Evolutionary conservation across 2,888 invertebrate species (phyloP).

Genomic region (Drosophila testacea): DNA sequence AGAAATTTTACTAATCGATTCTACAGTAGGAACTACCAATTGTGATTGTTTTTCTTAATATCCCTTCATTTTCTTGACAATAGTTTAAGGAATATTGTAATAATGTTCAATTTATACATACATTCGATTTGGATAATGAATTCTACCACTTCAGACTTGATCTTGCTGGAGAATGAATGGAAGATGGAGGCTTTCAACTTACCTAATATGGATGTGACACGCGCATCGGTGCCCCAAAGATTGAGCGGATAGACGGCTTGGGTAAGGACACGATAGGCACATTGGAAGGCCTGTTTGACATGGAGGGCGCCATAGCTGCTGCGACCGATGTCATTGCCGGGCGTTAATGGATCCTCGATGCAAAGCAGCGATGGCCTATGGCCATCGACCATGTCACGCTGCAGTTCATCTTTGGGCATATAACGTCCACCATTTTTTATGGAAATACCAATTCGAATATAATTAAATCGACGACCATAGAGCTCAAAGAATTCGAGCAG

Average conservation of each 20-base stretch:
- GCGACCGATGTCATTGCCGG: conserved; percentile 98
- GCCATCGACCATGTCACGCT: conserved; percentile 97
- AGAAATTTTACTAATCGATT: too few species aligned
- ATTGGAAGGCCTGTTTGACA: conserved; percentile 97
- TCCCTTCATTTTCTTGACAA: background rate
- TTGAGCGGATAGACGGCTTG: conserved; percentile 89
- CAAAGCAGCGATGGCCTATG: conserved; percentile 97
- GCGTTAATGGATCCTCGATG: conserved; percentile 98
- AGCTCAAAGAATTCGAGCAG: conserved; percentile 98
- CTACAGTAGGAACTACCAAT: background rate
- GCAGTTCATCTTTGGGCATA: conserved; percentile 96
- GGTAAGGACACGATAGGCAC: conserved; percentile 94
- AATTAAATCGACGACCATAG: conserved; percentile 98
- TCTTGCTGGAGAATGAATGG: background rate
- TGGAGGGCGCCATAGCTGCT: conserved; percentile 93
- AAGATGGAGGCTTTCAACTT: conserved; percentile 34
- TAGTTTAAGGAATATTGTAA: background rate
- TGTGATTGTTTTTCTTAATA: background rate
- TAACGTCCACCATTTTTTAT: conserved; percentile 97
- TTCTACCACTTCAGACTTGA: conserved; percentile 4
- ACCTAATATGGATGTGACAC: conserved; percentile 88
- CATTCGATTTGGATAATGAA: background rate
- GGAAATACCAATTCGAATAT: conserved; percentile 93
- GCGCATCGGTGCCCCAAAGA: conserved; percentile 86
- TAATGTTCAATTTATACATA: conserved; percentile 5